Conservation (phyloP, 2,888 invertebrate genomes). For the Spisula subtruncata region DNA sequence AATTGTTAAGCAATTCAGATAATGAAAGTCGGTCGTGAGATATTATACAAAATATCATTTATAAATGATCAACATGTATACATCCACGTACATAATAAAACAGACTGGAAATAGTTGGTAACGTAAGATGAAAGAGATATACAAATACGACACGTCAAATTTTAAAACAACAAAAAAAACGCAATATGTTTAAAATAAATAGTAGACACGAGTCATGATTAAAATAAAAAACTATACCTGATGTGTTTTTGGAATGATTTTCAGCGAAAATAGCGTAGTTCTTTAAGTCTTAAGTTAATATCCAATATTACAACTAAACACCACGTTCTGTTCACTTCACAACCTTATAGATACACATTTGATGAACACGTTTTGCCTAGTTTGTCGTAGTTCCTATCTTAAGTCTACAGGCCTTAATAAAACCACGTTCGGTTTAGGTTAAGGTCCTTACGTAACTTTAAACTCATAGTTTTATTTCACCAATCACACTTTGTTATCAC, state of each 20-base stretch:
- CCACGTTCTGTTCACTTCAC: background rate
- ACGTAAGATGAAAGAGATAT: no score
- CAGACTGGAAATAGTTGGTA: no score
- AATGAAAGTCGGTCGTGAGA: no score
- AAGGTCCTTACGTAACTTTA: background rate
- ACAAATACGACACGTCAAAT: no score
- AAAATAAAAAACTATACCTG: background rate
- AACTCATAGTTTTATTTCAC: background rate
- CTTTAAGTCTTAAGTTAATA: background rate
- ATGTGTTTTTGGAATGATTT: background rate
- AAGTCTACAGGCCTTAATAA: background rate
- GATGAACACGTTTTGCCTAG: background rate
- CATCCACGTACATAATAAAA: no score
- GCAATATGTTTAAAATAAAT: no score
- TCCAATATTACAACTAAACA: background rate
- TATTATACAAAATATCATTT: no score
- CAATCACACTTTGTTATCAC: background rate
- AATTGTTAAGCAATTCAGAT: no score
- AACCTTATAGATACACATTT: background rate
- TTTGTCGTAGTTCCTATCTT: background rate
- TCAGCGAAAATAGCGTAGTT: background rate
- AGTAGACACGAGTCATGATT: background rate
- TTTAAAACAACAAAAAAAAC: no score
- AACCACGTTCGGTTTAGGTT: background rate
- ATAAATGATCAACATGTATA: no score